Percentiles rank a stretch among this genome's conserved stretches.
These are phyloP conservation scores for Lophura nycthemera DNA, from an alignment of 2,113 vertebrate genomes.

Conservation along the genomic window DNA sequence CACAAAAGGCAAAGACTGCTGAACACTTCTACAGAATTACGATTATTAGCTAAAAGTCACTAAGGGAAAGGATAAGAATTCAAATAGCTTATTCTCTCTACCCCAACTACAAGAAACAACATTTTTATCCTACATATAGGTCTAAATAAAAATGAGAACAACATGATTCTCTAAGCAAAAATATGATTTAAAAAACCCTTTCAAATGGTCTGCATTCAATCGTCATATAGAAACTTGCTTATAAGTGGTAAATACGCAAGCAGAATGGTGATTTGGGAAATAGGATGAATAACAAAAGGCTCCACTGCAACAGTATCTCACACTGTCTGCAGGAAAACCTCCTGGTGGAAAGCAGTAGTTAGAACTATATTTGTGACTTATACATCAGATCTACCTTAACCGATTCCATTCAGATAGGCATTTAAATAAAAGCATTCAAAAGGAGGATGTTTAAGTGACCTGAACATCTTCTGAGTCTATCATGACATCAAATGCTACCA, in stretches of 20 bases:
- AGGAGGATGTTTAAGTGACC: neutral
- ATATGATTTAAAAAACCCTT: neutral
- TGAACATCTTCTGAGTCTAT: neutral
- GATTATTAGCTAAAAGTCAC: neutral
- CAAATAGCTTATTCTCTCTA: neutral
- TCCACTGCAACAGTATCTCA: neutral
- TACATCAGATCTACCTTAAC: neutral
- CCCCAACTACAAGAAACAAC: neutral
- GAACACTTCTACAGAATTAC: neutral
- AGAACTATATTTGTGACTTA: neutral
- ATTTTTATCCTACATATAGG: neutral
- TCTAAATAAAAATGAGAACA: neutral
- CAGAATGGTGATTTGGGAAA: neutral
- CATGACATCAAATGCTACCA: neutral
- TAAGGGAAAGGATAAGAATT: neutral
- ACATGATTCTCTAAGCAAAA: neutral
- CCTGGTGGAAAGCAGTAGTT: neutral
- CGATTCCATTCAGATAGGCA: neutral
- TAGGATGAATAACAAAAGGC: neutral
- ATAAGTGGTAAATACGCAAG: neutral
- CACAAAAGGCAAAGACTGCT: neutral
- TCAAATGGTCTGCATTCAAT: neutral
- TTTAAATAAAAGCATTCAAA: neutral
- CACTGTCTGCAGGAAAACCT: neutral
- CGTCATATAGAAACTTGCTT: neutral